Base-by-base conservation (phyloP, 92 coral and sea anemone genomes). In the Meandrina meandrites region DNA sequence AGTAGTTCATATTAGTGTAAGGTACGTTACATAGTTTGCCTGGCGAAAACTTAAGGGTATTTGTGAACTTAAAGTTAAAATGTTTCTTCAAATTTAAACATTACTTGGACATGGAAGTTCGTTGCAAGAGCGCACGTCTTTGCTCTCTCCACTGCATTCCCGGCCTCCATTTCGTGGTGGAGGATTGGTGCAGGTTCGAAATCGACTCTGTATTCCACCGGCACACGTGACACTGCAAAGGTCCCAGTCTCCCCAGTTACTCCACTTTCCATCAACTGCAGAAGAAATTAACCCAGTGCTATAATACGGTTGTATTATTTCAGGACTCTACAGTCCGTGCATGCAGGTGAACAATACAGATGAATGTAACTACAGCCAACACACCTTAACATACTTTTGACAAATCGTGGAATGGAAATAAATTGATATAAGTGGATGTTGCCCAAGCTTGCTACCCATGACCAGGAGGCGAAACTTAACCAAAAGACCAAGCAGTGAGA, bases 201-300 rank as follows among this genome's bases (percentile, higher is more conserved):
- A 66, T 36, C 91, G 81, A 24, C 70, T 48, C 56, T 89, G 88
- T 0, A 47, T 64, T 74, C 91, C 91, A 50, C 91, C 91, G 32
- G 78, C 91, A 57, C 91, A 90, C n/a, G 92, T 85, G 62, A 79
- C 84, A 36, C 85, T 71, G 62, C 92, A 89, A 11, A 51, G 54
- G 40, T 75, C 56, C 89, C 89, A 89, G 54, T 84, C 58, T 30
- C 79, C n/a, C 85, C 85, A 83, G 24, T 53, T 81, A 18, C 73
- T 53, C 92, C 87, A 90, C 0, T 73, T 81, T 24, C 85, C 85
- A 69, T 81, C 77, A 66, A 81, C 85, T 81, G 64, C 21, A 34
- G 24, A 47, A 30, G 31, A 77, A 77, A 77, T 48, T 31, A 27
- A 47, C 35, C 60, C 32, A 22, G 1, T 40, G 60, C 58, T 21